Percentiles rank a stretch among this genome's conserved stretches.
Evolutionary conservation across 1,140 invertebrate genomes (phyloP).

Genomic region (Aethina tumida): DNA sequence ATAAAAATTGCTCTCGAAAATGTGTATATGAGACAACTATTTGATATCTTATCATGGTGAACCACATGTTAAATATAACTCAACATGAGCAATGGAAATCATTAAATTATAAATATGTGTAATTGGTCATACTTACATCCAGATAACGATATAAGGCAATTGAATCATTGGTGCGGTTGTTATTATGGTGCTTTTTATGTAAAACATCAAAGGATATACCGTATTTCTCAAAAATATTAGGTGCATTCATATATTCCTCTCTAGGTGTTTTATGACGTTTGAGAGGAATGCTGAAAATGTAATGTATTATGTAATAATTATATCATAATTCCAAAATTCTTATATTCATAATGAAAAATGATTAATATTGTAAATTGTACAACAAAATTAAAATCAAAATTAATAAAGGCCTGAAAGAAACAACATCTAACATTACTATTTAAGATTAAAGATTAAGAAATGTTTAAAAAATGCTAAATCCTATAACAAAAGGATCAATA

Average conservation of each 20-base stretch:
- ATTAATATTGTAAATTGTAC: too few species aligned
- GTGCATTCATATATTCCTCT: conserved; percentile 15
- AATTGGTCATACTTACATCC: conserved; percentile 26
- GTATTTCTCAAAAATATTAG: conserved; percentile 7
- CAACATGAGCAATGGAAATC: neutral
- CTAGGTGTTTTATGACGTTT: conserved; percentile 12
- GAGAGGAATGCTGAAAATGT: conserved; percentile 9
- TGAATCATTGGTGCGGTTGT: conserved; percentile 27
- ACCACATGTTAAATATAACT: neutral
- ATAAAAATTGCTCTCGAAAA: conserved; percentile 8
- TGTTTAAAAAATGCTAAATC: too few species aligned
- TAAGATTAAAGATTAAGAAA: too few species aligned
- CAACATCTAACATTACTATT: too few species aligned
- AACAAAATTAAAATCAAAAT: too few species aligned
- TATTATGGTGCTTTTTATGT: conserved; percentile 9
- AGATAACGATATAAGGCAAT: conserved; percentile 32
- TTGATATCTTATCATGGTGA: neutral
- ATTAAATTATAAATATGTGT: conserved; percentile 2
- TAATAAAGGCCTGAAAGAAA: too few species aligned
- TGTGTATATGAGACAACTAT: neutral
- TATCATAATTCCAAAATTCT: neutral
- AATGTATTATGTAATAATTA: neutral
- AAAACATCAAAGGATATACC: conserved; percentile 12
- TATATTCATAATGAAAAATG: too few species aligned
- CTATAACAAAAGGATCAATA: too few species aligned